These are phyloP conservation scores for Myrmecobius fasciatus DNA, from an alignment of 2,113 vertebrate species.

Conservation along the genomic window DNA sequence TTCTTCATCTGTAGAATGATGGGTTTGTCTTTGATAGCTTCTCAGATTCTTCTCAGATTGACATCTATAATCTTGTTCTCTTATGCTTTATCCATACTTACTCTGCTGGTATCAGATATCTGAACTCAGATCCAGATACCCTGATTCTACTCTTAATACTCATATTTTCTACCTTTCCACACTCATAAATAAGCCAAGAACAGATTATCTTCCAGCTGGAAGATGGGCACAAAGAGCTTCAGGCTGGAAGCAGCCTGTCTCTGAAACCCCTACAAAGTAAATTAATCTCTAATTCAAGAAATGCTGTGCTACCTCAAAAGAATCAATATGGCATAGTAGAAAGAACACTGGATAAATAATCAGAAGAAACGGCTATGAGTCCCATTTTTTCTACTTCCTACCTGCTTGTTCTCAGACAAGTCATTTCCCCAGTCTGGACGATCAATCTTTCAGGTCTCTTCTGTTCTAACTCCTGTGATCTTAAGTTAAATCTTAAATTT, in stretches of 20 bases:
- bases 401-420: neutral
- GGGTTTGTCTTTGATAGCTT: neutral
- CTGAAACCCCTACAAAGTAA: neutral
- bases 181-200: neutral
- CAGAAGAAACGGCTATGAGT: neutral
- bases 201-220: neutral
- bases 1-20: neutral
- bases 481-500: neutral
- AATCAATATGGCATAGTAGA: neutral
- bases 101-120: neutral
- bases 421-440: too few species aligned
- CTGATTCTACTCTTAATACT: neutral
- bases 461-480: neutral
- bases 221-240: neutral
- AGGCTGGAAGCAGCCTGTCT: accelerated
- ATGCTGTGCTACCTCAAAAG: neutral
- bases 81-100: neutral
- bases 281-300: slow-evolving; percentile 22
- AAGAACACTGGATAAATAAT: neutral
- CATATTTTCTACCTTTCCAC: neutral
- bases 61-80: neutral
- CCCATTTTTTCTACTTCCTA: neutral
- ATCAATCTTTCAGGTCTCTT: neutral
- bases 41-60: neutral
- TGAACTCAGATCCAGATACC: neutral